phyloP scores from a whole-genome alignment of 2,113 vertebrate species.

The Pluvialis apricaria region DNA sequence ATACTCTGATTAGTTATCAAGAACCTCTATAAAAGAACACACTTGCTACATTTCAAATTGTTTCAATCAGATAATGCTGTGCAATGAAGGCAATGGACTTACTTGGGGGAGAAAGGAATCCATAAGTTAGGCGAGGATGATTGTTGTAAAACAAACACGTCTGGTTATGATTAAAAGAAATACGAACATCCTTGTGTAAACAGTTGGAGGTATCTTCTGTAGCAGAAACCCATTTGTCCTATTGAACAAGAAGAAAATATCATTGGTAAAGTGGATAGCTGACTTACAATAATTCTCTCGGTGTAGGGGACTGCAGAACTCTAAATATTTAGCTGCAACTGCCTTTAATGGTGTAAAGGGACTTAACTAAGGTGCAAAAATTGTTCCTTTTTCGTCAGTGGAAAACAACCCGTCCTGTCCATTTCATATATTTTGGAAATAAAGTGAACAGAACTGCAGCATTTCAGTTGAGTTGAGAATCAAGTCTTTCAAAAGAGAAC shows the following conservation, averaged over 20 bases:
- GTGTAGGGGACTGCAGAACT: background rate
- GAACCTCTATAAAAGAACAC: background rate
- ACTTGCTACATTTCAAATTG: background rate
- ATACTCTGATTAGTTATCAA: background rate
- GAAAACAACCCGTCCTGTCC: background rate
- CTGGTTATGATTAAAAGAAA: slow-evolving; percentile 62
- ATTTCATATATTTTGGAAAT: background rate
- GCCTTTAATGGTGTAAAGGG: background rate
- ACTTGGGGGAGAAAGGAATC: slow-evolving; percentile 75
- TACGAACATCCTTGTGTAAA: slow-evolving; percentile 69
- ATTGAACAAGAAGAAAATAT: background rate
- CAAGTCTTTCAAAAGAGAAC: background rate
- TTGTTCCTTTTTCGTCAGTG: background rate
- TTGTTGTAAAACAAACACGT: slow-evolving; percentile 75
- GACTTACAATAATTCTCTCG: background rate
- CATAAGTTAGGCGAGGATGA: slow-evolving; percentile 60
- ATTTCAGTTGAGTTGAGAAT: background rate
- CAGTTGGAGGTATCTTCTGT: slow-evolving; percentile 57
- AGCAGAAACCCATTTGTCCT: slow-evolving; percentile 62
- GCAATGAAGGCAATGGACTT: background rate
- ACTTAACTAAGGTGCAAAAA: background rate
- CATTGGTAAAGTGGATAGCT: background rate
- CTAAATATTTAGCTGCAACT: background rate
- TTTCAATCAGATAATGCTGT: background rate
- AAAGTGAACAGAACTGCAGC: background rate